Base-by-base conservation (phyloP, 1,140 invertebrate species). In the Caerostris extrusa region DNA sequence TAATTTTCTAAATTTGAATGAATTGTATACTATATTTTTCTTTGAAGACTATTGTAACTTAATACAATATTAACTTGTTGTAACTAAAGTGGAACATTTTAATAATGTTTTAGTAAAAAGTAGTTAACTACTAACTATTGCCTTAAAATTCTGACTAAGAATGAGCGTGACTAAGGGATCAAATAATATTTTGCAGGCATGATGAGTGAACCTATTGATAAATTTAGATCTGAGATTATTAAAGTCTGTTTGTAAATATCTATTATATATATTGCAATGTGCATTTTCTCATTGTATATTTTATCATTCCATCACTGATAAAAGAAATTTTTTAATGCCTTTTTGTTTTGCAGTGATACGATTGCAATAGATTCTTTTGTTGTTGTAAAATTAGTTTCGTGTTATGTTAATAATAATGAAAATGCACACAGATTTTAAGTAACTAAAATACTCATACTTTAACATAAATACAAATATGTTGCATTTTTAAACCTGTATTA, bases 201-300 rank as follows among this genome's bases (percentile, higher is more conserved):
- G 71, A 61, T 58, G 19, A 64, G 90, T 91, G 90, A 83, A 91
- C 77, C 77, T 77, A 91, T 83, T 19, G n/a, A 60, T 91, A 91
- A 58, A 10, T 61, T 12, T 56, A 91, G 90, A 91, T 91, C 90
- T 91, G 90, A 91, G 71, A 83, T 83, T 91, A 83, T 64, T 91
- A 60, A 57, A 60, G 56, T 14, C 5, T 91, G 81, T 91, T 58
- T 91, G 90, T 91, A 91, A 91, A 91, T 91, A 91, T 91, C 10
- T 77, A 91, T 64, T 90, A 69, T 90, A 77, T 91, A 91, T 81
- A 60, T 82, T 83, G 81, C 77, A 91, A 14, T 91, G 56, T 91
- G 71, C 77, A 83, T 83, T 91, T 89, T 57, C 58, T 91, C 90
- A 91, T 91, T 91, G 90, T 91, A 91, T 57, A 91, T 91, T 83